Conservation (phyloP, 2,113 vertebrate species). For the Dendrocopos noguchii region DNA sequence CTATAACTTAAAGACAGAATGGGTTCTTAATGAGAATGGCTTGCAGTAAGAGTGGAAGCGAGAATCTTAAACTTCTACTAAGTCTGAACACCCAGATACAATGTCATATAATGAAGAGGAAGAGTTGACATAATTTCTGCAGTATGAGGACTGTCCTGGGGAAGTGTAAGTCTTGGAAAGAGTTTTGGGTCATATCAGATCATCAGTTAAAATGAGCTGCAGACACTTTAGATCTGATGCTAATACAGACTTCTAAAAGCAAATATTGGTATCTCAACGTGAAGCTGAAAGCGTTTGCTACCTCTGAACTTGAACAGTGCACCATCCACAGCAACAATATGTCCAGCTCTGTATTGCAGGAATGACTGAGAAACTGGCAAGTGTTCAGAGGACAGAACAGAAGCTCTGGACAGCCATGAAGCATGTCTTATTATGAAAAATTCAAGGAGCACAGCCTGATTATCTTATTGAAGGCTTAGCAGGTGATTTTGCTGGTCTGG, state of each 20-base stretch:
- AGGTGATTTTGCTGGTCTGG: background rate
- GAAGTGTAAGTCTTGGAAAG: background rate
- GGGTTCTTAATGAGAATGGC: background rate
- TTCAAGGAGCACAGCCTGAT: background rate
- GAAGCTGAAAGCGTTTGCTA: background rate
- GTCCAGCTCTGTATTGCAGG: background rate
- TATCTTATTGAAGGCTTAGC: background rate
- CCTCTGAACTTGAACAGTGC: background rate
- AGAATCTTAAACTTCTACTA: background rate
- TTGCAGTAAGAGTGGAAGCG: background rate
- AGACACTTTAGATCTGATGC: background rate
- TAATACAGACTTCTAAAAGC: background rate
- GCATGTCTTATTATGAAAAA: background rate
- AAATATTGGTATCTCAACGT: rapidly evolving
- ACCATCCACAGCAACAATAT: background rate
- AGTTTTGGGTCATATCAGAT: background rate
- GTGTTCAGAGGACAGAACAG: background rate
- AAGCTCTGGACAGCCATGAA: background rate
- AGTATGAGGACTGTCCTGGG: background rate
- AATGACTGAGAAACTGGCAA: background rate
- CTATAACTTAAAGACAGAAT: background rate
- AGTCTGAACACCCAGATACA: background rate
- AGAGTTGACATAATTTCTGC: background rate
- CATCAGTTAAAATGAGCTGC: background rate
- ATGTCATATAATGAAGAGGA: background rate